Evolutionary conservation across 1,140 invertebrate species (phyloP).

Genomic region (Hyles vespertilio): DNA sequence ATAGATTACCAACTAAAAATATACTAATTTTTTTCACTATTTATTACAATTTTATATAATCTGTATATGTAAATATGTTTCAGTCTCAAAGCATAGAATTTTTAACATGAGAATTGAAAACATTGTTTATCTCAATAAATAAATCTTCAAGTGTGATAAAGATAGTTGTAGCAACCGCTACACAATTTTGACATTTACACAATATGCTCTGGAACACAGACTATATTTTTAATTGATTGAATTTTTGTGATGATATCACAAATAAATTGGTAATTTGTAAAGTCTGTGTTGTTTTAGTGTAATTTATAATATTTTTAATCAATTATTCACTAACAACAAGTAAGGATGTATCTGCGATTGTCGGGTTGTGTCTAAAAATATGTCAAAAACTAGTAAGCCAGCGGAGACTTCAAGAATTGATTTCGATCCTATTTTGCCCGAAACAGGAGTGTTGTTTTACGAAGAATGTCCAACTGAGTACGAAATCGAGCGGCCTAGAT

Average conservation of each 20-base stretch:
- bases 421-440: constrained; percentile 67
- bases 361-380: constrained; percentile 45
- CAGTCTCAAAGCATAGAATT: too few relatives aligned
- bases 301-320: constrained; percentile 1
- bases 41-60: too few relatives aligned
- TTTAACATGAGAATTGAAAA: too few relatives aligned
- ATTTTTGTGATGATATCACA: constrained; percentile 12
- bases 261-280: constrained; percentile 3
- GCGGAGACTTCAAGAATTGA: constrained; percentile 40
- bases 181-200: neutral
- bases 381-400: constrained; percentile 45
- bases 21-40: too few relatives aligned
- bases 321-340: constrained; percentile 3
- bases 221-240: neutral
- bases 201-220: neutral
- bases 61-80: too few relatives aligned
- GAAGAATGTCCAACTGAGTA: constrained; percentile 66
- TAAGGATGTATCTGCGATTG: constrained; percentile 22
- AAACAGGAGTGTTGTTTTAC: constrained; percentile 58
- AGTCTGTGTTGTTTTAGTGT: neutral
- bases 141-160: too few relatives aligned
- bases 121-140: too few relatives aligned
- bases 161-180: too few relatives aligned
- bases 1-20: too few relatives aligned
- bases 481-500: constrained; percentile 78